Base-by-base conservation (phyloP, 2,888 invertebrate species). In the Drosophila paramelanica region DNA sequence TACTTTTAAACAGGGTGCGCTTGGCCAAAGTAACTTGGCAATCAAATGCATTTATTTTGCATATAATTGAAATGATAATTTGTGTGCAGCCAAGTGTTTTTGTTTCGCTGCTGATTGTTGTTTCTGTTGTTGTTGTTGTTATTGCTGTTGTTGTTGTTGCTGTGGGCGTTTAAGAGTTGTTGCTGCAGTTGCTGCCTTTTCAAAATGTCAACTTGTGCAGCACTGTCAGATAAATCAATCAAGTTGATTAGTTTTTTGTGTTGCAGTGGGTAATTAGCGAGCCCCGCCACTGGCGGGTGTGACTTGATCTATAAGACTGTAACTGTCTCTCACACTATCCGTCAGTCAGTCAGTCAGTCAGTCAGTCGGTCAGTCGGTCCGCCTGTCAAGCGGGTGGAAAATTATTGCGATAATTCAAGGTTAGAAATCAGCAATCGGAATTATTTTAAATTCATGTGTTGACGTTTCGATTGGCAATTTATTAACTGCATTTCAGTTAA, bases 171-270 rank as follows among this genome's bases (percentile, higher is more conserved):
- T 67, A 79, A 68, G 49, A 71, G 67, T 49, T 69, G 77, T 51
- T 68, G 68, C 50, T 45, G 67, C 33, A 59, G 73, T 20, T 50
- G 50, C 41, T 66, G 77, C 73, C 81, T 76, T 78, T 77, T 75
- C 62, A 68, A 81, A 86, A 81, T 89, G 85, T 83, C 83, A 89
- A 81, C 86, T 84, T 80, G 77, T 81, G 81, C 81, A 76, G 77
- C 81, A 77, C 86, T 89, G 90, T 90, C 90, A 90, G 90, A 90
- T 90, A 90, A 90, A 90, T 90, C 90, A 90, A 90, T 90, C 90
- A 90, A 88, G 72, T 88, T 90, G 89, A 90, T 90, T 89, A 81
- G 86, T 84, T 81, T 88, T 79, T 79, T 74, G 79, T 77, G 67
- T 67, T 81, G 70, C 76, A 82, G 65, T 55, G 68, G 77, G 81